Base-by-base conservation (phyloP, 2,888 invertebrate genomes). In the Dendrolimus pini region DNA sequence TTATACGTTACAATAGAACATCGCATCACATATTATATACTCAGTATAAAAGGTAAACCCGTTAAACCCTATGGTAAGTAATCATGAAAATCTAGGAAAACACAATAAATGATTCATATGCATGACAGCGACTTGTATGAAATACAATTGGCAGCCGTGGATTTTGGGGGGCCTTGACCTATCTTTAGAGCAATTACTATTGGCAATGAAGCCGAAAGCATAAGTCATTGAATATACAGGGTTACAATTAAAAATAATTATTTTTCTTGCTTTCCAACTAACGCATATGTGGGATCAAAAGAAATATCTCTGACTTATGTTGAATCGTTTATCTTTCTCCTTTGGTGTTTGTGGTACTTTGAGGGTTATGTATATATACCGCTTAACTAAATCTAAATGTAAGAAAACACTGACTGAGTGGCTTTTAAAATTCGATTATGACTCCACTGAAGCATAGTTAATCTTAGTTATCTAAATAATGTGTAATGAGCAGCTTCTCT, bases 121-220 rank as follows among this genome's bases (percentile, higher is more conserved):
- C 12, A 47, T 47, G 47, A 47, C 47, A 47, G 12, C 2, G 47
- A 47, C 2, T 9, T 47, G 47, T 47, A 47, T 47, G 12, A 47
- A 47, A 47, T 47, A 47, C 47, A 47, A 47, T 80, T 83, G 84
- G 82, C 84, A 81, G 62, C 58, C 71, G 60, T 56, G 57, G 30
- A 60, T 57, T 52, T 41, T 56, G 30, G 65, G 47, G 47, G 70
- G 70, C 86, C 87, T 80, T 87, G 87, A 86, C 87, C 87, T 80
- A 83, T 70, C 85, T 86, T 70, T 70, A 61, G 66, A 65, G 73
- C 80, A 80, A 80, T 80, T 79, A 80, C 78, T 80, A 83, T 80
- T 83, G 83, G 82, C 83, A 79, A 75, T 76, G 74, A 69, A 66
- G 57, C 54, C 56, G 54, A 56, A 58, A 59, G 56, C 47, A 47